Evolutionary conservation across 1,140 invertebrate genomes (phyloP), one percentile per base, ranked within the genome.

Genomic region (Anagrus nilaparvatae): DNA sequence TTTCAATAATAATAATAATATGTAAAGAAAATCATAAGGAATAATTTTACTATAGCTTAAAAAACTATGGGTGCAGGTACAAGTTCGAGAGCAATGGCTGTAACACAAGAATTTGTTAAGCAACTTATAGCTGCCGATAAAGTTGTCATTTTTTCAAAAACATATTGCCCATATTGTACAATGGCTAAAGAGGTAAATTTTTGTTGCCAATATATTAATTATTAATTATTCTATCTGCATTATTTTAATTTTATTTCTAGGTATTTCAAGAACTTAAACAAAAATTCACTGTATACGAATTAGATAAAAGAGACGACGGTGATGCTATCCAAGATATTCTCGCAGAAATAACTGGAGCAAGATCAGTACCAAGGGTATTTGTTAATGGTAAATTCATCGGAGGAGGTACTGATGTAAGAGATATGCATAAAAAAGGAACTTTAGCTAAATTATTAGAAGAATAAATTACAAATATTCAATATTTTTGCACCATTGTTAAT

Each of bases 71-170:
- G 56, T 63, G 58, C 49, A 56, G 53, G 57, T 66, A 59, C 43
- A 38, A 65, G 60, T 47, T 30, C 30, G 18, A 40, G 36, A 38
- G 32, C 12, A 43, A 61, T 65, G 59, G 14, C 55, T n/a, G 33
- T 45, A 12, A 58, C 56, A 29, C 53, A 53, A 40, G 54, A 65
- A 33, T 52, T 71, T 38, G 74, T 84, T 1, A 71, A 81, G 38
- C 67, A 79, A 19, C 55, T 78, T 1, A 79, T 88, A 51, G 56
- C 67, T 5, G 76, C 79, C 53, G 77, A 87, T 44, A 75, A 76
- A 46, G 81, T 94, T 4, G 84, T 92, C 2, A 87, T 95, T 49
- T 95, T 94, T 60, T 91, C 88, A 3, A 96, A 96, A 64, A 70
- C 76, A 0, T 79, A 78, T 49, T 97, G 91, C 56, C 89, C 90